Evolutionary conservation across 2,113 vertebrate species (phyloP), one percentile per base, ranked within the genome.

Genomic region (Alouatta palliata): DNA sequence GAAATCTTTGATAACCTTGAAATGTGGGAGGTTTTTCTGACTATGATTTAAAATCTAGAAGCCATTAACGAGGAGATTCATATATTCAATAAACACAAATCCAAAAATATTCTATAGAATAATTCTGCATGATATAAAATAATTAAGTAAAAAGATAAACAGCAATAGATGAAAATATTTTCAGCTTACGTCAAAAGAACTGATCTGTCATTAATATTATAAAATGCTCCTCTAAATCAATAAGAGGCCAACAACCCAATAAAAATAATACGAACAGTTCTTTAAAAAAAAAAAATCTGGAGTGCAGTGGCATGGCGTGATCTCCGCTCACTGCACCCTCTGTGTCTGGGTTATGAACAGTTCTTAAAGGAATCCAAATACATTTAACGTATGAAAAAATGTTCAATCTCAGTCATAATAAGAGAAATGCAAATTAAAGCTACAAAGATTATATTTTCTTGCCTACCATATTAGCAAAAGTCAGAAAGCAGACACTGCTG

Each of bases 21-120:
- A 13, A 45, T 76, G 73, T 6, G 37, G 40, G 64, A 70, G 32
- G 80, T 8, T 37, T 58, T 71, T 93, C 21, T 68, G 45, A 54
- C 58, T 87, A 47, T 87, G 40, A 37, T 94, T 71, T 32, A 94
- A 80, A 94, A 70, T 80, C 85, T 45, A 71, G 84, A 80, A 87
- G 37, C 23, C 49, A 54, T 87, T 30, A 58, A 87, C 79, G 58
- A 92, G 40, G 76, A 87, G 76, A 47, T 80, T 58, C 56, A 80
- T 87, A 87, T 3, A 19, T 87, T 71, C 16, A 58, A 23, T 19
- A 81, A 16, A 58, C 37, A 58, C 49, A 94, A 49, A 87, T 87
- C 23, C 75, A 43, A 30, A 43, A 37, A 61, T n/a, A 32, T 88
- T 19, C 5, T 49, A 11, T 80, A 87, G 12, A 85, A 61, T 64